A percentile compares a stretch with the other conserved stretches of the same genome.
These are phyloP conservation scores for Lamprotornis superbus DNA, from an alignment of 2,113 vertebrate species.

Conservation along the genomic window DNA sequence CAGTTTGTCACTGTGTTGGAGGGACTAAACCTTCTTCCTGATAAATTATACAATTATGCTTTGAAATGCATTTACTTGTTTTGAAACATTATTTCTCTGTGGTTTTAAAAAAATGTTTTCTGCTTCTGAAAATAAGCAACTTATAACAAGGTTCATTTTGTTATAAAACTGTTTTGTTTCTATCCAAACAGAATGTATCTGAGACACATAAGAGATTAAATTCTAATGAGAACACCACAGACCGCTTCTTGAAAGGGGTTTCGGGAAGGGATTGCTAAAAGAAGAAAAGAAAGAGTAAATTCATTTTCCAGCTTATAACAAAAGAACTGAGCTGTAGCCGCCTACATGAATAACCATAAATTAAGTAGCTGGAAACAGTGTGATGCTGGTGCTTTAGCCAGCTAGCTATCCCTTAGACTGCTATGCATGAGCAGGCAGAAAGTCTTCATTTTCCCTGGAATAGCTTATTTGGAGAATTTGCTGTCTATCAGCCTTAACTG, in stretches of 20 bases:
- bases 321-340: background rate
- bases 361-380: background rate
- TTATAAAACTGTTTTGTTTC: background rate
- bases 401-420: background rate
- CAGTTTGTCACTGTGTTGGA: background rate
- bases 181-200: background rate
- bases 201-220: background rate
- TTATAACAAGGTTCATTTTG: background rate
- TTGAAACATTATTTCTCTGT: conserved; percentile 8
- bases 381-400: background rate
- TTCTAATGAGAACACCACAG: background rate
- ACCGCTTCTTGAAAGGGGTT: background rate
- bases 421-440: background rate
- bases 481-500: background rate
- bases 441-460: background rate
- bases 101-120: background rate
- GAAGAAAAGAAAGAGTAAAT: background rate
- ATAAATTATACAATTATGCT: background rate
- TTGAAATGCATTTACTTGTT: conserved; percentile 6
- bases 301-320: background rate
- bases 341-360: background rate
- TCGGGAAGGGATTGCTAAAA: background rate
- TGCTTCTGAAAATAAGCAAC: background rate
- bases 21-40: background rate
- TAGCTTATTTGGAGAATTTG: background rate